phyloP scores from a whole-genome alignment of 2,797 vertebrate species.

The Coregonus sp. region DNA sequence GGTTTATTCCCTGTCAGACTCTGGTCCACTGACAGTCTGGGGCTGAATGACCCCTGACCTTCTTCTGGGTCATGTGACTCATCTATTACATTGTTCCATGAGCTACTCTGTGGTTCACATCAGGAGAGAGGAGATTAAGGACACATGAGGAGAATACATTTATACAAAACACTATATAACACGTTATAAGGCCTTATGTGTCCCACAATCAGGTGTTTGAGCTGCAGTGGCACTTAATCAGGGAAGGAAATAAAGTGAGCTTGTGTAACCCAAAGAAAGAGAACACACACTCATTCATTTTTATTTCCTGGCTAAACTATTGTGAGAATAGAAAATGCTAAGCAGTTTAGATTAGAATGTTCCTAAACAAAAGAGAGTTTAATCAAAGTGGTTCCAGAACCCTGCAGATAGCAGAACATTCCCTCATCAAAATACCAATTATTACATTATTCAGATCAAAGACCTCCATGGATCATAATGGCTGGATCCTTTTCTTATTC shows the following conservation, averaged over 20 bases:
- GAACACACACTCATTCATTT: slow-evolving; percentile 22
- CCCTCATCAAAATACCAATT: slow-evolving; percentile 72
- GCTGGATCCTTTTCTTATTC: slow-evolving; percentile 69
- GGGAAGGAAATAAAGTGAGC: not conserved
- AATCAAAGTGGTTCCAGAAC: slow-evolving; percentile 68
- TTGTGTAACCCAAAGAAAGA: not conserved
- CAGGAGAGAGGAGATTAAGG: slow-evolving; percentile 64
- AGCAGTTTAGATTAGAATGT: slow-evolving; percentile 70
- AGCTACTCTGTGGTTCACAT: slow-evolving; percentile 61
- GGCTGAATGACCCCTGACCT: slow-evolving; percentile 69
- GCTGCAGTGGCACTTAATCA: not conserved
- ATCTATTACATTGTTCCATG: slow-evolving; percentile 66
- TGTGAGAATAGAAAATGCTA: slow-evolving; percentile 63
- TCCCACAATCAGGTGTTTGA: not conserved
- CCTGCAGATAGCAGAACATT: slow-evolving; percentile 66
- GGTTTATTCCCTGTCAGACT: slow-evolving; percentile 78
- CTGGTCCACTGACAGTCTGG: slow-evolving; percentile 65
- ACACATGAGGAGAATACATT: slow-evolving; percentile 66
- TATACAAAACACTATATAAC: slow-evolving; percentile 60
- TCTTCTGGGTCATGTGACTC: slow-evolving; percentile 67
- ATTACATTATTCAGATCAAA: slow-evolving; percentile 74
- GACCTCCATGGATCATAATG: slow-evolving; percentile 67
- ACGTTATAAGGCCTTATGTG: slow-evolving; percentile 43
- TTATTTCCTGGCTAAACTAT: slow-evolving; percentile 59
- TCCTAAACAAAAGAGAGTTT: slow-evolving; percentile 72